These are phyloP conservation scores for Cepaea hortensis DNA, from an alignment of 2,888 invertebrate species.

Conservation along the genomic window DNA sequence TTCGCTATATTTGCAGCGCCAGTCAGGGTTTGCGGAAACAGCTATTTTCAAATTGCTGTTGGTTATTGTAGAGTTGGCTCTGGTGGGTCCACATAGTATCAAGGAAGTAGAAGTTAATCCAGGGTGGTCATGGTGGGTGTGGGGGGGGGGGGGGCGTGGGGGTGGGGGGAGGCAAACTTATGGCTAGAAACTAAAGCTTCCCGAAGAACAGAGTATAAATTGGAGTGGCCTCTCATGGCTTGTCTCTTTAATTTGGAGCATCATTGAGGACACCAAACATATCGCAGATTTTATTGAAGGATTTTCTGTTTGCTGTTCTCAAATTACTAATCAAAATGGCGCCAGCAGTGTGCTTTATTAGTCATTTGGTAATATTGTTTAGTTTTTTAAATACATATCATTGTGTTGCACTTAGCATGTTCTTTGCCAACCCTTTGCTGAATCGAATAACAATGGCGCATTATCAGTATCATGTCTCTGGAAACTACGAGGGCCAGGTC, in stretches of 20 bases:
- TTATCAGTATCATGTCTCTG: too few relatives aligned
- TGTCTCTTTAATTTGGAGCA: not conserved
- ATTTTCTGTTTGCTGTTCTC: not conserved
- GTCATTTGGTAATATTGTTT: not conserved
- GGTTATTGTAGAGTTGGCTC: not conserved
- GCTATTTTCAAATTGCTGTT: too few relatives aligned
- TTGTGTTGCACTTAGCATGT: too few relatives aligned
- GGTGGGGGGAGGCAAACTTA: not conserved
- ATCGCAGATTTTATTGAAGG: not conserved
- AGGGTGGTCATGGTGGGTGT: not conserved
- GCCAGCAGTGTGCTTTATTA: not conserved
- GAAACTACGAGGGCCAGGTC: too few relatives aligned
- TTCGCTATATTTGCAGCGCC: too few relatives aligned
- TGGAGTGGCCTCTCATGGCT: not conserved
- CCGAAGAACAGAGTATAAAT: not conserved
- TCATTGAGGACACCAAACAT: not conserved
- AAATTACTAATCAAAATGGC: not conserved
- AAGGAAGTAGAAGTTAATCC: slow-evolving; percentile 6
- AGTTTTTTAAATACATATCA: too few relatives aligned
- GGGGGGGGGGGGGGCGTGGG: not conserved
- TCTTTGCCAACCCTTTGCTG: too few relatives aligned
- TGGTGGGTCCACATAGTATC: not conserved
- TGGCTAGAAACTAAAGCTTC: not conserved
- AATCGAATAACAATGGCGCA: too few relatives aligned
- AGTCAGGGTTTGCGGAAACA: too few relatives aligned